Base-by-base conservation (phyloP, 2,113 vertebrate species). In the Planiliza haematocheilus region DNA sequence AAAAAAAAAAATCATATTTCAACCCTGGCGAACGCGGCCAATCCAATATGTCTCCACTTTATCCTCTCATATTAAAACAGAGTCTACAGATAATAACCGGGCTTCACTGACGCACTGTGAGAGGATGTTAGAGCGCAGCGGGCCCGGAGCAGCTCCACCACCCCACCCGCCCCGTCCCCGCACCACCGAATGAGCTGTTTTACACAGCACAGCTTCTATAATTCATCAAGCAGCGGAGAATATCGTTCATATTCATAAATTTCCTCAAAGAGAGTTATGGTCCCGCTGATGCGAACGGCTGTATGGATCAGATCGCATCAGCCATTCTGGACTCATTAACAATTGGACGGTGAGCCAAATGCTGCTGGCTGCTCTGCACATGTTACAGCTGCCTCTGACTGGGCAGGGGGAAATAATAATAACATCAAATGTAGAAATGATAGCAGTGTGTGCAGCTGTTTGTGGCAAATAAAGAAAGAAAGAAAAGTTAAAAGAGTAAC, bases 251-350 rank as follows among this genome's bases (percentile, higher is more conserved):
- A 72, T 88, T 87, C 84, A 88, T 85, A 85, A 65, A 79, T 86
- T 77, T 65, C 38, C 74, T 70, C 65, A 52, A 64, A 51, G 59
- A 79, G 84, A 87, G 72, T 87, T 85, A 90, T 82, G 63, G 71
- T 46, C 65, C 71, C 70, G 20, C 52, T 57, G 79, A 83, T 85
- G 51, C 51, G 75, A 70, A 82, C 61, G 74, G 70, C 81, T 82
- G 81, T 81, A 62, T 74, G 73, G 81, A 79, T 82, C 67, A 78
- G 58, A 80, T 87, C 73, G 51, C 52, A 80, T 57, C 65, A 72
- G 66, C 77, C 83, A 90, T 70, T 86, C 69, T 81, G 87, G 82
- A 89, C 80, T 79, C 80, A 87, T 88, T 90, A 88, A 85, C 64
- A 57, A 62, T 30, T 66, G 58, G 41, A 78, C 41, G 48, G 70